These are phyloP conservation scores for Athalia rosae DNA, from an alignment of 2,888 invertebrate genomes.

Conservation along the genomic window DNA sequence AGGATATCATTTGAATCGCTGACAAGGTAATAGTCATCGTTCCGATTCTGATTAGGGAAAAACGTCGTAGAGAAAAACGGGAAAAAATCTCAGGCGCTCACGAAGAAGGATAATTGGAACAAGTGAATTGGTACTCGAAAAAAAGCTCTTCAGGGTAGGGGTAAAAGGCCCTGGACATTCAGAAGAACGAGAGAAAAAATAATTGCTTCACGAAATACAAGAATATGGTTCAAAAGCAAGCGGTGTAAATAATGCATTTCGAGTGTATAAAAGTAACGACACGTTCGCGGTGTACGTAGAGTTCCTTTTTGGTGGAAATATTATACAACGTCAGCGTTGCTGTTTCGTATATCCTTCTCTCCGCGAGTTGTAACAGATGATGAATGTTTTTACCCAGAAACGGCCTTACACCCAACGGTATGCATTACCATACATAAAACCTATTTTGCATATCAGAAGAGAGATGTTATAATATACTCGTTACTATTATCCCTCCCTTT, in stretches of 20 bases:
- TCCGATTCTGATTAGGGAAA: too few relatives aligned
- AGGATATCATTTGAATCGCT: too few relatives aligned
- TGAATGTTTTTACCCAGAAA: slow-evolving; percentile 40
- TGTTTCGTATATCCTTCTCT: slow-evolving; percentile 37
- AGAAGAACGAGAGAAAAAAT: background rate
- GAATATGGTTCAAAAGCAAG: slow-evolving; percentile 16
- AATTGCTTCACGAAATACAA: slow-evolving; percentile 4
- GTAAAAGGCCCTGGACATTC: background rate
- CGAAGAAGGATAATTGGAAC: too few relatives aligned
- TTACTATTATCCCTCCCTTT: background rate
- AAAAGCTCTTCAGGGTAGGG: background rate
- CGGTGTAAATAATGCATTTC: slow-evolving; percentile 32
- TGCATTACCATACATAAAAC: slow-evolving; percentile 42
- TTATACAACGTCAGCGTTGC: slow-evolving; percentile 5
- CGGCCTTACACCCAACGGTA: slow-evolving; percentile 5
- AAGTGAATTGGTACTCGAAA: background rate
- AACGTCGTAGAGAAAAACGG: too few relatives aligned
- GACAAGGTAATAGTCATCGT: too few relatives aligned
- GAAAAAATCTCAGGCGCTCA: too few relatives aligned
- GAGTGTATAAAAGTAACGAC: slow-evolving; percentile 16
- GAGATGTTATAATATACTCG: slow-evolving; percentile 7
- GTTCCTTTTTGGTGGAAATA: slow-evolving; percentile 5
- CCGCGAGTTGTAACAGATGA: slow-evolving; percentile 33
- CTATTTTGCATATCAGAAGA: slow-evolving; percentile 42
- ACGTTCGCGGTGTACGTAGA: background rate